Percentiles rank a stretch among this genome's conserved stretches.
Conservation (phyloP, 2,888 invertebrate species). For the Poecilobothrus nobilitatus region DNA sequence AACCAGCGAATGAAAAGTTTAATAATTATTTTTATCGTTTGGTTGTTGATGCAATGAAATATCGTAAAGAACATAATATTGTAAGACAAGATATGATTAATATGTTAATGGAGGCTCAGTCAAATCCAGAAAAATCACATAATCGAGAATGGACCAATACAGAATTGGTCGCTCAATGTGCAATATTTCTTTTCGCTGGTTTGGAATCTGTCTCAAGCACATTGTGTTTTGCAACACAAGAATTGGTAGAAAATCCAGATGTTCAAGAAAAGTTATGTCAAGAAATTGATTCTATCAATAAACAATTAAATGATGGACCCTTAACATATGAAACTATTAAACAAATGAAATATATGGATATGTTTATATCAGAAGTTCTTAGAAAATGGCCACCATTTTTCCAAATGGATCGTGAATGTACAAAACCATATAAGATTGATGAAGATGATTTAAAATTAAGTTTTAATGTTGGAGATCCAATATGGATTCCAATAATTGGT, state of each 20-base stretch:
- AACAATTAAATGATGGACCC: conserved; percentile 42
- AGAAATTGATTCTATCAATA: conserved; percentile 35
- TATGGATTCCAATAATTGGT: conserved; percentile 42
- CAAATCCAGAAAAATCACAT: conserved; percentile 26
- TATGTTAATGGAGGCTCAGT: conserved; percentile 47
- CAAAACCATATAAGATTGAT: conserved; percentile 45
- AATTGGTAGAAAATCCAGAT: conserved; percentile 51
- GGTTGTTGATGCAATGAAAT: conserved; percentile 43
- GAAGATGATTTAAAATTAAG: conserved; percentile 33
- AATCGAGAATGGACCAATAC: conserved; percentile 41
- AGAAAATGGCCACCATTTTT: conserved; percentile 48
- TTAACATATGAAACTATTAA: conserved; percentile 50
- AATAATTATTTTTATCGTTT: conserved; percentile 42
- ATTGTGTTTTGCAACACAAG: conserved; percentile 49
- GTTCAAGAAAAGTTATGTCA: conserved; percentile 50
- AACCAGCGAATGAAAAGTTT: conserved; percentile 36
- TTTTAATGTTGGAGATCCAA: conserved; percentile 31
- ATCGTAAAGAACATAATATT: conserved; percentile 44
- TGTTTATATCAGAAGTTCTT: conserved; percentile 47
- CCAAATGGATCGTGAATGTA: conserved; percentile 47
- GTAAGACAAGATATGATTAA: conserved; percentile 50
- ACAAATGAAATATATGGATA: conserved; percentile 53
- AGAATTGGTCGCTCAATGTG: conserved; percentile 51
- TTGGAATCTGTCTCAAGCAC: conserved; percentile 45
- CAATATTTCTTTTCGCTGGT: conserved; percentile 51